Evolutionary conservation across 2,888 invertebrate genomes (phyloP).

Genomic region (Drosophila percnosoma): DNA sequence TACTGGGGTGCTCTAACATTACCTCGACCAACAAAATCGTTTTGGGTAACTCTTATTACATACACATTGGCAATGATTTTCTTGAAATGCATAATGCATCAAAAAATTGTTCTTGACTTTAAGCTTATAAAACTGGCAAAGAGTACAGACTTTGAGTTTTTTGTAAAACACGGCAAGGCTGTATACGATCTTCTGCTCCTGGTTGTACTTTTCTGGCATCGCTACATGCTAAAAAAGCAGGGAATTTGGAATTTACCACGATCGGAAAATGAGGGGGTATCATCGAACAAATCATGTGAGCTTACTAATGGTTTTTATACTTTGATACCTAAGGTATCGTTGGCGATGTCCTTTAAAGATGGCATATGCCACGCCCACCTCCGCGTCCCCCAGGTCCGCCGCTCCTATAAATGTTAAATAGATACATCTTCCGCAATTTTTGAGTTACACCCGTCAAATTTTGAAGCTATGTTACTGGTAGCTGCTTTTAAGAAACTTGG

Average conservation of each 20-base stretch:
- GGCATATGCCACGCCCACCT: too few species aligned
- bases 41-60: slow-evolving; percentile 98
- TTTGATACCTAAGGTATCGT: too few species aligned
- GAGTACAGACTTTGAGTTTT: slow-evolving; percentile 94
- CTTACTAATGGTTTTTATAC: background rate
- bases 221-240: slow-evolving; percentile 86
- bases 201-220: slow-evolving; percentile 97
- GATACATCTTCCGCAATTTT: too few species aligned
- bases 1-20: slow-evolving; percentile 98
- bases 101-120: slow-evolving; percentile 95
- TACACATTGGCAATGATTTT: slow-evolving; percentile 98
- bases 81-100: slow-evolving; percentile 98
- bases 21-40: slow-evolving; percentile 97
- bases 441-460: too few species aligned
- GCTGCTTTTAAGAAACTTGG: too few species aligned
- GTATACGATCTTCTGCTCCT: slow-evolving; percentile 94
- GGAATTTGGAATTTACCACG: slow-evolving; percentile 63
- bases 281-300: slow-evolving; percentile 20
- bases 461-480: too few species aligned
- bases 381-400: too few species aligned
- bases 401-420: too few species aligned
- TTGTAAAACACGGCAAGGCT: slow-evolving; percentile 93
- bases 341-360: too few species aligned
- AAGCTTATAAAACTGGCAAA: slow-evolving; percentile 90
- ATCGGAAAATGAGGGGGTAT: slow-evolving; percentile 9